Percentiles rank a stretch among this genome's conserved stretches.
Evolutionary conservation across 1,140 invertebrate species (phyloP).

Genomic region (Hyles vespertilio): DNA sequence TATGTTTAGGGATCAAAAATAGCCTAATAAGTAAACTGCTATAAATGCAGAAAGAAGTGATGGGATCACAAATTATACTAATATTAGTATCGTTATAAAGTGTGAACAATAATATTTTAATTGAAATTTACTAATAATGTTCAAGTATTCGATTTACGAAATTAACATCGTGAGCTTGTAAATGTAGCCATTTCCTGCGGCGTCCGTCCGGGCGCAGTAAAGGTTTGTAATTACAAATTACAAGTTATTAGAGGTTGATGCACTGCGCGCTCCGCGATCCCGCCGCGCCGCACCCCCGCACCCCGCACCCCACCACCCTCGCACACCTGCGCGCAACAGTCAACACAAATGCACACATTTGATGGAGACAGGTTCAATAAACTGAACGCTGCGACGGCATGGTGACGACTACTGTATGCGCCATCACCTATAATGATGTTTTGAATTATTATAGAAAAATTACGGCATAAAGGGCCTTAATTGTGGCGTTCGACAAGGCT

Average conservation of each 20-base stretch:
- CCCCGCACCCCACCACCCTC: conserved; percentile 24
- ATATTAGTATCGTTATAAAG: not conserved
- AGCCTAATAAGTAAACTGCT: no score
- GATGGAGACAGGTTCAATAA: conserved; percentile 59
- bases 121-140: conserved; percentile 3
- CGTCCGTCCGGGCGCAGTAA: conserved; percentile 52
- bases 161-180: conserved; percentile 42
- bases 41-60: no score
- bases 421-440: conserved; percentile 50
- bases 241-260: conserved; percentile 68
- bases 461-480: conserved; percentile 31
- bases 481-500: conserved; percentile 28
- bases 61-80: not conserved
- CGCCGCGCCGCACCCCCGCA: conserved; percentile 11
- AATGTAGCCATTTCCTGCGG: conserved; percentile 53
- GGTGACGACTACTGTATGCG: conserved; percentile 37
- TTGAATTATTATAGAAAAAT: conserved; percentile 48
- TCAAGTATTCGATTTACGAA: conserved; percentile 33
- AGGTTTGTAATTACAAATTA: conserved; percentile 67
- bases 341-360: conserved; percentile 48
- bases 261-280: conserved; percentile 35
- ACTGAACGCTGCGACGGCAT: conserved; percentile 43
- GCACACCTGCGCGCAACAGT: conserved; percentile 28
- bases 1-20: not conserved
- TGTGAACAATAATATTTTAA: conserved; percentile 2